Evolutionary conservation across 2,888 invertebrate genomes (phyloP).

Genomic region (Cosmopolites sordidus): DNA sequence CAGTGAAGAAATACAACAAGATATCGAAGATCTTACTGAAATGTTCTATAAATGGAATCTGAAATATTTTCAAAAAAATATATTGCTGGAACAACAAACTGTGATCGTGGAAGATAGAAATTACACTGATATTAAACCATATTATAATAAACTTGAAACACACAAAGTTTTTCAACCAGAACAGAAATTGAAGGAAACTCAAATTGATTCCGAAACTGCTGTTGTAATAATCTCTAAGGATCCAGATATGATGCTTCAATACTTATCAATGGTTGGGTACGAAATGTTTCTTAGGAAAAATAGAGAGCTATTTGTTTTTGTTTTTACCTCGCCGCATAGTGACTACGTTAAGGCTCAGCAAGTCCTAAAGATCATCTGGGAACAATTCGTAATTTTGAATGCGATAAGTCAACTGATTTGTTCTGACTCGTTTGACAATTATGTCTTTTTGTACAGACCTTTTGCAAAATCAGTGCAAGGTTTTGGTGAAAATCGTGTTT

Average conservation of each 20-base stretch:
- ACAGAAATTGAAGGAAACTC: no score
- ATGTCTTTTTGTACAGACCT: constrained; percentile 29
- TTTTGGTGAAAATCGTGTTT: constrained; percentile 19
- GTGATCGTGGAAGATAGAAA: no score
- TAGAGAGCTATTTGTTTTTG: constrained; percentile 5
- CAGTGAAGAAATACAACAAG: no score
- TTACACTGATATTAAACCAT: no score
- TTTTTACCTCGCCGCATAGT: constrained; percentile 8
- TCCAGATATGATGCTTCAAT: constrained; percentile 8
- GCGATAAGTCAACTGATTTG: constrained; percentile 28
- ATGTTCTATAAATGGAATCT: no score
- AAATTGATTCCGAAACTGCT: background rate
- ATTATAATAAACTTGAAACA: no score
- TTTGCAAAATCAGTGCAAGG: constrained; percentile 17
- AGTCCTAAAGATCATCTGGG: constrained; percentile 25
- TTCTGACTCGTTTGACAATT: constrained; percentile 8
- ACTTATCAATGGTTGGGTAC: constrained; percentile 3
- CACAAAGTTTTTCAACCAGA: no score
- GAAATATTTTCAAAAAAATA: no score
- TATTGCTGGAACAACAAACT: background rate
- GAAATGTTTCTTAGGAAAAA: background rate
- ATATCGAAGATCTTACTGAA: no score
- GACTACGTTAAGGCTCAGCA: constrained; percentile 2
- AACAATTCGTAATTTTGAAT: constrained; percentile 23
- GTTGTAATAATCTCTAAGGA: constrained; percentile 3